These are phyloP conservation scores for Ceyx cyanopectus DNA, from an alignment of 2,113 vertebrate species.

Conservation along the genomic window DNA sequence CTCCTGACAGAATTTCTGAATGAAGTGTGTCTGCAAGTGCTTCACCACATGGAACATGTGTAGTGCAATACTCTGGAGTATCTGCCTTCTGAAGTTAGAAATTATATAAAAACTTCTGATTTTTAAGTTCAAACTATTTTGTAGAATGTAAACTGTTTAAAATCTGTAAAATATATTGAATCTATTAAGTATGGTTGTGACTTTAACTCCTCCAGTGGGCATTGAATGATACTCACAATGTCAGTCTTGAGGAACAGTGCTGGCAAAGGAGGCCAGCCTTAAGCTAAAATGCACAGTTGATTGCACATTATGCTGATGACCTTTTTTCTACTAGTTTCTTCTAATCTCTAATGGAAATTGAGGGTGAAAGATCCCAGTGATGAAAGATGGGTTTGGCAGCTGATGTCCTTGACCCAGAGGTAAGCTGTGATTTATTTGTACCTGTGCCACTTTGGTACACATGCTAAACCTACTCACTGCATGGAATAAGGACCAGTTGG, in stretches of 20 bases:
- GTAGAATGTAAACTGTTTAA: constrained; percentile 11
- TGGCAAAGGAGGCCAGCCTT: neutral
- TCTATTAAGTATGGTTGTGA: neutral
- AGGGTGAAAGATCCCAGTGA: neutral
- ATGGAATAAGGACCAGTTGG: neutral
- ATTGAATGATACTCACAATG: neutral
- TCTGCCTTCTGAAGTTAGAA: neutral
- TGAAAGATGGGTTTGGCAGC: neutral
- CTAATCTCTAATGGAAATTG: neutral
- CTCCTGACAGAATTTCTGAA: neutral
- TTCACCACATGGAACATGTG: neutral
- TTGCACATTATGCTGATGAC: neutral
- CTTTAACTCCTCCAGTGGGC: neutral
- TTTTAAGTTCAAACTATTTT: neutral
- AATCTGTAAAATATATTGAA: neutral
- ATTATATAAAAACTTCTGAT: neutral
- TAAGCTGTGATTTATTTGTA: neutral
- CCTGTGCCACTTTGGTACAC: neutral
- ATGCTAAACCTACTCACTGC: neutral
- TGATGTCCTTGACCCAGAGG: neutral
- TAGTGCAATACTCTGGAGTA: neutral
- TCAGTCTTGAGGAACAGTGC: neutral
- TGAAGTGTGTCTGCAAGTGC: neutral
- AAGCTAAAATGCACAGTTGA: neutral
- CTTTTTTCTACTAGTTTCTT: neutral